A percentile compares a stretch with the other conserved stretches of the same genome.
Conservation (phyloP, 2,797 vertebrate genomes). For the Pitangus sulphuratus region DNA sequence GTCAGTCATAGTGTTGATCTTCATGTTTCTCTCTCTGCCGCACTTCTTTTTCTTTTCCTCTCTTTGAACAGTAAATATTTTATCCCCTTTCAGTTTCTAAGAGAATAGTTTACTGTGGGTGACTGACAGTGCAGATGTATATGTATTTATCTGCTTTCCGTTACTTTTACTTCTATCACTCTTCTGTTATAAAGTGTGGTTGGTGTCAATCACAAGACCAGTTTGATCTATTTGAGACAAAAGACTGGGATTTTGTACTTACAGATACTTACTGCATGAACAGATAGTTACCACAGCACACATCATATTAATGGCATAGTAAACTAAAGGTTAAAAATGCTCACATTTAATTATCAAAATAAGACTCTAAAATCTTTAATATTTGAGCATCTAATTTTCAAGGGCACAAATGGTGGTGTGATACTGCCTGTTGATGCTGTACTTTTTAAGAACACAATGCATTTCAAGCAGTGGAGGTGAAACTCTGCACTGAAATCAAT, state of each 20-base stretch:
- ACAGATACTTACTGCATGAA: not conserved
- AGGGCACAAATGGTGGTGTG: not conserved
- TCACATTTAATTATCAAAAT: not conserved
- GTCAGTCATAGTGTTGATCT: not conserved
- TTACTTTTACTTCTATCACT: not conserved
- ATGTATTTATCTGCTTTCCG: not conserved
- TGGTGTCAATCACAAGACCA: not conserved
- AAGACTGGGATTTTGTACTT: fast-evolving
- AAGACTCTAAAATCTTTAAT: not conserved
- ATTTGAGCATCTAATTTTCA: not conserved
- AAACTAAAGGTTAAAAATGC: not conserved
- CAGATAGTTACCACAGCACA: not conserved
- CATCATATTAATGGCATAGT: not conserved
- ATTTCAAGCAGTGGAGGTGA: not conserved
- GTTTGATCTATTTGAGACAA: not conserved
- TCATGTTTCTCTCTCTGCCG: not conserved
- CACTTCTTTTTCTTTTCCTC: not conserved
- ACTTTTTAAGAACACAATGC: slow-evolving; percentile 12
- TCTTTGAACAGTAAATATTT: not conserved
- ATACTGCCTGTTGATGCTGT: not conserved
- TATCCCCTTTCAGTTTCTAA: not conserved
- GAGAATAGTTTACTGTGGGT: not conserved
- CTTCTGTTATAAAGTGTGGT: not conserved
- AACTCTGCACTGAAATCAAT: not conserved
- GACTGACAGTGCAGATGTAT: not conserved